A percentile compares a stretch with the other conserved stretches of the same genome.
These are phyloP conservation scores for Orchesella flavescens DNA, from an alignment of 2,888 invertebrate genomes.

Conservation along the genomic window DNA sequence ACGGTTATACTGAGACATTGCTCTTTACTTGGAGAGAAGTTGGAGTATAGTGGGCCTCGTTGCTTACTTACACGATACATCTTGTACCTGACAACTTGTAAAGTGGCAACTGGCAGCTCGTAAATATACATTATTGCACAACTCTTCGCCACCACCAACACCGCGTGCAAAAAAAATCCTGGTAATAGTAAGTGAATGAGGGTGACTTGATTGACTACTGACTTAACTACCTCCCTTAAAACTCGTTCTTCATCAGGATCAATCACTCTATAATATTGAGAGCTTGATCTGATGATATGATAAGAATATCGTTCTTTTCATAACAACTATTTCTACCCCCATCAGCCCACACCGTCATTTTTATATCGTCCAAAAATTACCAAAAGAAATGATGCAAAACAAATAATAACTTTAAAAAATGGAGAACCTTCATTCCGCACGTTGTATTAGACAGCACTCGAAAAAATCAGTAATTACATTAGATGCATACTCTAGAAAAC, in stretches of 20 bases:
- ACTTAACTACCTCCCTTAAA: slow-evolving; percentile 12
- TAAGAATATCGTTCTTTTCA: too few species aligned
- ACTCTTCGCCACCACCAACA: slow-evolving; percentile 42
- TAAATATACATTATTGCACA: slow-evolving; percentile 64
- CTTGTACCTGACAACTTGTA: slow-evolving; percentile 42
- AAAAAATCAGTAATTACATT: slow-evolving; percentile 44
- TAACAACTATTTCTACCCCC: too few species aligned
- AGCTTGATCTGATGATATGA: too few species aligned
- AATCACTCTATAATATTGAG: too few species aligned
- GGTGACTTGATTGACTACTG: slow-evolving; percentile 32
- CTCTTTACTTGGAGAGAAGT: background rate
- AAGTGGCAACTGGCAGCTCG: slow-evolving; percentile 66
- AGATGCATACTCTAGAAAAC: slow-evolving; percentile 26
- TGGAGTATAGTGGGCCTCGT: background rate
- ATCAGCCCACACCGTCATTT: too few species aligned
- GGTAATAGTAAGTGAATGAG: background rate
- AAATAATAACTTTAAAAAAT: too few species aligned
- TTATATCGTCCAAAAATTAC: too few species aligned
- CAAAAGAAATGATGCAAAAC: too few species aligned
- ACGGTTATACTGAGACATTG: background rate
- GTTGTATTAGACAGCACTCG: background rate
- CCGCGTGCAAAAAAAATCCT: background rate
- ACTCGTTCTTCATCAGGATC: background rate
- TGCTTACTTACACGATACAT: background rate
- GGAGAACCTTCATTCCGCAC: slow-evolving; percentile 17